Evolutionary conservation across 2,113 vertebrate species (phyloP).

Genomic region (Geococcyx californianus): DNA sequence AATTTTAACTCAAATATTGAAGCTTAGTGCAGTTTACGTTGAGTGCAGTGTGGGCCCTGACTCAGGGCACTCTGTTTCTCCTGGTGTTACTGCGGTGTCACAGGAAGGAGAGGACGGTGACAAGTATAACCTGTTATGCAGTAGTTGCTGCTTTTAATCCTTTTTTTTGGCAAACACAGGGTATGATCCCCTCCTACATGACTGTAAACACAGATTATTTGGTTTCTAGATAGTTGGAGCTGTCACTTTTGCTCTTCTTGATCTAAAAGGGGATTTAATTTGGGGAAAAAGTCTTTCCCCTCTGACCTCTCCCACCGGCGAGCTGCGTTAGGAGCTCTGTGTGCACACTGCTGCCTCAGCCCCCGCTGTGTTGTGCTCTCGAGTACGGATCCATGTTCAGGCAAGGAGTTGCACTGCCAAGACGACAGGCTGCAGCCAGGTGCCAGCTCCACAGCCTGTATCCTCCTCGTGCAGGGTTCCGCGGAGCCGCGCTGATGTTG

Average conservation of each 20-base stretch:
- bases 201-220: background rate
- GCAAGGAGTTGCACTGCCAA: background rate
- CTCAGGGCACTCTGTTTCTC: background rate
- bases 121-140: background rate
- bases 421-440: background rate
- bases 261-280: background rate
- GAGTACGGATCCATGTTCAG: background rate
- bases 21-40: background rate
- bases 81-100: background rate
- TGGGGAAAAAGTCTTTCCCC: background rate
- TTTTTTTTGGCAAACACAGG: background rate
- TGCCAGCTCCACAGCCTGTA: background rate
- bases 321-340: background rate
- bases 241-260: background rate
- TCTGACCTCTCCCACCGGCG: background rate
- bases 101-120: background rate
- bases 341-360: background rate
- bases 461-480: background rate
- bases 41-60: background rate
- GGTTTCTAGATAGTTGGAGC: background rate
- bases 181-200: background rate
- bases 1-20: background rate
- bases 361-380: background rate
- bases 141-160: background rate
- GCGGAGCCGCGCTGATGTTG: accelerated